These are phyloP conservation scores for Manis crassicaudata DNA, from an alignment of 2,797 vertebrate genomes.

Conservation along the genomic window DNA sequence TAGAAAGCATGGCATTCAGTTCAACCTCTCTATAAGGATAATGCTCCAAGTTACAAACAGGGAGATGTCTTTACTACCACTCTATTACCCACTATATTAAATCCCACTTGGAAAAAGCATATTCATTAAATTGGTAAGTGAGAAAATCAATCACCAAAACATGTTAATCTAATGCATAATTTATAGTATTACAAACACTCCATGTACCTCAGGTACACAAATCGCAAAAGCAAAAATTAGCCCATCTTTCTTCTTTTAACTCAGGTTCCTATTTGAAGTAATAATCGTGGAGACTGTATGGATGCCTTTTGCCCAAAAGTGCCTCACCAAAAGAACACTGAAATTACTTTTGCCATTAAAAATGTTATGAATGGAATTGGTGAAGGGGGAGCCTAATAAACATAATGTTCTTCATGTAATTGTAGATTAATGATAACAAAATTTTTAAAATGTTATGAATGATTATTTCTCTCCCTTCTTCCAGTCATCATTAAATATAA, in stretches of 20 bases:
- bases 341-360: constrained; percentile 46
- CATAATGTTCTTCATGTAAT: too few species aligned
- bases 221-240: neutral
- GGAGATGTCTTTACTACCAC: neutral
- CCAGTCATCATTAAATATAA: constrained; percentile 35
- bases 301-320: neutral
- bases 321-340: neutral
- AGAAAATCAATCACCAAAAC: constrained; percentile 10
- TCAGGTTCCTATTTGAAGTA: neutral
- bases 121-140: constrained; percentile 45
- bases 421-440: too few species aligned
- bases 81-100: neutral
- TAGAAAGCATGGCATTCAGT: neutral
- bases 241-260: constrained; percentile 5
- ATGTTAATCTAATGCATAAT: neutral
- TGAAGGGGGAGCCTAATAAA: too few species aligned
- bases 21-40: neutral
- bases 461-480: neutral
- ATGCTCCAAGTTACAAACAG: neutral
- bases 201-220: neutral
- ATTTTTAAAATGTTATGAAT: neutral
- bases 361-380: neutral
- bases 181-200: neutral
- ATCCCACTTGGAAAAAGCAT: constrained; percentile 14
- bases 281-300: neutral